These are phyloP conservation scores for Campoletis raptor DNA, from an alignment of 2,888 invertebrate genomes.

Conservation along the genomic window DNA sequence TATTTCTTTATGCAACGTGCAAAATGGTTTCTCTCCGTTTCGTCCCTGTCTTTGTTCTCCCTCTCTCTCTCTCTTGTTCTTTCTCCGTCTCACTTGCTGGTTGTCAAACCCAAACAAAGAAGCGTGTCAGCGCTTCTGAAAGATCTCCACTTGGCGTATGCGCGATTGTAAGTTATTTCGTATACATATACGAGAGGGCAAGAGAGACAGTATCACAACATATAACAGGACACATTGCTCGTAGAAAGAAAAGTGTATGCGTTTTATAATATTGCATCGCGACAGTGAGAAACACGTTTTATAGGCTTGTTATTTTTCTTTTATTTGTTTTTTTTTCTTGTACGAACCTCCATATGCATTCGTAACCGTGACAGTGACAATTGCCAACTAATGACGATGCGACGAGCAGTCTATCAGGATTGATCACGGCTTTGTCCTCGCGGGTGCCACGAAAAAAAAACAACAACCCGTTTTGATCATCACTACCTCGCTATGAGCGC, in stretches of 20 bases:
- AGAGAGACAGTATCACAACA: slow-evolving; percentile 37
- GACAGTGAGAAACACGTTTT: neutral
- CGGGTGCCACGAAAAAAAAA: slow-evolving; percentile 80
- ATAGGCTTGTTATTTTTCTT: slow-evolving; percentile 1
- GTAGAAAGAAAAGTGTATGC: neutral
- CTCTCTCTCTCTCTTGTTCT: slow-evolving; percentile 25
- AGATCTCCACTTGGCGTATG: slow-evolving; percentile 29
- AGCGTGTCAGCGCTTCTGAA: slow-evolving; percentile 57
- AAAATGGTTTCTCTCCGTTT: slow-evolving; percentile 71
- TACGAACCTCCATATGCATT: slow-evolving; percentile 84
- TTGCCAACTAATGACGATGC: slow-evolving; percentile 74
- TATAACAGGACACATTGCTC: slow-evolving; percentile 66
- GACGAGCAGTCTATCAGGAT: slow-evolving; percentile 73
- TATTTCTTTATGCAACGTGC: slow-evolving; percentile 61
- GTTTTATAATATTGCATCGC: slow-evolving; percentile 20
- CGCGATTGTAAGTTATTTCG: slow-evolving; percentile 24
- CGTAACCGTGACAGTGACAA: slow-evolving; percentile 80
- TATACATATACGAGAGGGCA: neutral
- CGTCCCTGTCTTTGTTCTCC: slow-evolving; percentile 63
- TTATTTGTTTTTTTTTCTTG: slow-evolving; percentile 7
- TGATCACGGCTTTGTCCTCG: slow-evolving; percentile 81
- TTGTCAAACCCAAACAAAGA: slow-evolving; percentile 74
- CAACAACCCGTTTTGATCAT: slow-evolving; percentile 82
- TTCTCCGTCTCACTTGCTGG: slow-evolving; percentile 47
- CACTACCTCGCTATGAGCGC: slow-evolving; percentile 73